Percentiles rank a stretch among this genome's conserved stretches.
Conservation (phyloP, 2,797 vertebrate species). For the Brotula barbata region DNA sequence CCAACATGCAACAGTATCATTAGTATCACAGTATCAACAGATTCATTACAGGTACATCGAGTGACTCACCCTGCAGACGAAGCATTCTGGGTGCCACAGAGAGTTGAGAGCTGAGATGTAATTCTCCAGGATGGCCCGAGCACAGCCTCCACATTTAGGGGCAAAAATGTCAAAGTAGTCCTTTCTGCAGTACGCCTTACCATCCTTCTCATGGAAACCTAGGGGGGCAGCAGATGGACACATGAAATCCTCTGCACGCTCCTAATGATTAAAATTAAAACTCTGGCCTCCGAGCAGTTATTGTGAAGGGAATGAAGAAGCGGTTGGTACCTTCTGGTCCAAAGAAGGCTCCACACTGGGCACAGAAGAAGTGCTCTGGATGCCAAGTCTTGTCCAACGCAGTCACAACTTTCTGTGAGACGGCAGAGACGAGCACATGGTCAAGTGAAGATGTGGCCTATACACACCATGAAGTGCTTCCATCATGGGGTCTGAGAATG, state of each 20-base stretch:
- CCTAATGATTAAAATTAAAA: background rate
- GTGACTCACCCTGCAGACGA: slow-evolving; percentile 91
- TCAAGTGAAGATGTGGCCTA: background rate
- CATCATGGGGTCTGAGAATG: too few relatives aligned
- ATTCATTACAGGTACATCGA: background rate
- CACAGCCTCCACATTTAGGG: slow-evolving; percentile 92
- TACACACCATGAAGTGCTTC: background rate
- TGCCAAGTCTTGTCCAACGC: slow-evolving; percentile 96
- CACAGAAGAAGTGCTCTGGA: slow-evolving; percentile 96
- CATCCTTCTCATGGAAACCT: slow-evolving; percentile 96
- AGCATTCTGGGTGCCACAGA: slow-evolving; percentile 95
- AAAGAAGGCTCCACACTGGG: slow-evolving; percentile 93
- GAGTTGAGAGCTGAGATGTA: slow-evolving; percentile 95
- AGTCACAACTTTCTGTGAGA: slow-evolving; percentile 92
- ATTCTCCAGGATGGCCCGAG: slow-evolving; percentile 93
- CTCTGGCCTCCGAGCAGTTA: too few relatives aligned
- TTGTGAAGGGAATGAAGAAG: background rate
- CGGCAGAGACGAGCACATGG: background rate
- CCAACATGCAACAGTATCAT: too few relatives aligned
- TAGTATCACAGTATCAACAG: too few relatives aligned
- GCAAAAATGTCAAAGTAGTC: slow-evolving; percentile 98
- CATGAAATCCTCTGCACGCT: background rate
- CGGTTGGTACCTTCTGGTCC: slow-evolving; percentile 88
- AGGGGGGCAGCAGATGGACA: slow-evolving; percentile 32
- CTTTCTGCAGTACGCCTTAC: slow-evolving; percentile 93